phyloP scores from a whole-genome alignment of 2,113 vertebrate genomes.

The Mystacornis crossleyi region DNA sequence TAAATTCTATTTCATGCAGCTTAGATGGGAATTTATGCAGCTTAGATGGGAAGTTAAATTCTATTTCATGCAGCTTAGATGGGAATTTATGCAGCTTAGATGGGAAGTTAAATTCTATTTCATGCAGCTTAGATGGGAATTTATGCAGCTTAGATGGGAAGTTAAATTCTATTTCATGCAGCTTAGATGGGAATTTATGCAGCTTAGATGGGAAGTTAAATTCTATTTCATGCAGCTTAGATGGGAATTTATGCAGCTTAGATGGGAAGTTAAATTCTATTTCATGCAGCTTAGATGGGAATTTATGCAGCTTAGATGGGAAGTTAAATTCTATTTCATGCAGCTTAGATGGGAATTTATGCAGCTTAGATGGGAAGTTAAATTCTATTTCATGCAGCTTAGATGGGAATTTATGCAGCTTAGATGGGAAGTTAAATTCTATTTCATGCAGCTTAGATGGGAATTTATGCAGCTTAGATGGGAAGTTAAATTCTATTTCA shows the following conservation, averaged over 20 bases:
- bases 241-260: no score
- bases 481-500: background rate
- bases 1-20: background rate
- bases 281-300: background rate
- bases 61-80: background rate
- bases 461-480: no score
- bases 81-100: no score
- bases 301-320: no score
- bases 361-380: background rate
- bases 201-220: background rate
- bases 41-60: background rate
- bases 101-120: background rate
- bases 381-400: background rate
- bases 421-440: background rate
- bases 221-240: background rate
- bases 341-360: background rate
- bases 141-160: background rate
- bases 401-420: no score
- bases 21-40: background rate
- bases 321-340: background rate
- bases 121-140: background rate
- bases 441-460: background rate
- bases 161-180: background rate
- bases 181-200: background rate
- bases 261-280: background rate